These are phyloP conservation scores for Rhynchomys soricoides DNA, from an alignment of 2,113 vertebrate species.

Conservation along the genomic window DNA sequence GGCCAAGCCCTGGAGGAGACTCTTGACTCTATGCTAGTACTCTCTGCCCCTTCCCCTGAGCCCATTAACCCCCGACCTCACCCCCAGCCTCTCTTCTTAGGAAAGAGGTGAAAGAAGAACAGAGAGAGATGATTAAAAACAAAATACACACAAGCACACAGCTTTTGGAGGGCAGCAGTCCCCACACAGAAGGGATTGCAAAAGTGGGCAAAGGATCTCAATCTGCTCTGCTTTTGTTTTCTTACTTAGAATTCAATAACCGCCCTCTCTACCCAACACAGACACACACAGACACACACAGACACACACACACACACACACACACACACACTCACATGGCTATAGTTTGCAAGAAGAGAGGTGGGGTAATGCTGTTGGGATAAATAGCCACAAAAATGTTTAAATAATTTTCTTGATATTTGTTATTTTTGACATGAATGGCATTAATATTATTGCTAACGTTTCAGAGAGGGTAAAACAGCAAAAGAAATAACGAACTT, in stretches of 20 bases:
- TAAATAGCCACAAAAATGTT: conserved; percentile 65
- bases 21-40: conserved; percentile 90
- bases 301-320: conserved; percentile 16
- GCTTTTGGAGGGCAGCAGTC: conserved; percentile 75
- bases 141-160: conserved; percentile 67
- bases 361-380: neutral
- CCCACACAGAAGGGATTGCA: conserved; percentile 73
- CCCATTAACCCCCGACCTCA: conserved; percentile 79
- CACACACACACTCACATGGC: neutral
- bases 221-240: conserved; percentile 83
- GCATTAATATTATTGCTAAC: conserved; percentile 74
- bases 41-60: conserved; percentile 79
- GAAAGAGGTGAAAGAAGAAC: conserved; percentile 78
- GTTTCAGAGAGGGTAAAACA: conserved; percentile 66
- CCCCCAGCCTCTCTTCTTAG: conserved; percentile 88
- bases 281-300: neutral
- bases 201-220: conserved; percentile 79
- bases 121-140: conserved; percentile 79
- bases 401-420: conserved; percentile 84
- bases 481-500: conserved; percentile 75
- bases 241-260: conserved; percentile 83
- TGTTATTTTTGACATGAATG: conserved; percentile 84
- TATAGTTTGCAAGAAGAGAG: conserved; percentile 70
- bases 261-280: conserved; percentile 7
- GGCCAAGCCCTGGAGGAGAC: conserved; percentile 92